Conservation (phyloP, 2,113 vertebrate genomes). For the Ginglymostoma cirratum region DNA sequence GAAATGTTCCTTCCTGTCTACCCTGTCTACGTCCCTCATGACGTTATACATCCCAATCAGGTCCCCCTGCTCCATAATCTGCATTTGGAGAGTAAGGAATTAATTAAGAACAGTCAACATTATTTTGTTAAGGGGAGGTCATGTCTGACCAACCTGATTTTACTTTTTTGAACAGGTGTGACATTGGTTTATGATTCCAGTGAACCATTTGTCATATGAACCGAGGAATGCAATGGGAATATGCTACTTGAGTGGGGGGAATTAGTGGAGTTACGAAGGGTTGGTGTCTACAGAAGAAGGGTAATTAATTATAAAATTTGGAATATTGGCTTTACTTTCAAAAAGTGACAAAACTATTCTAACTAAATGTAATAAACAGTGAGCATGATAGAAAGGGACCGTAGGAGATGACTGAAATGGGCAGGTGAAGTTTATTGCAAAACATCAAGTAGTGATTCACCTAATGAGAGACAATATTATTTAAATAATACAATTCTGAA, state of each 20-base stretch:
- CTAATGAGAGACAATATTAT: neutral
- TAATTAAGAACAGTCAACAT: no score
- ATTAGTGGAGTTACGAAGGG: neutral
- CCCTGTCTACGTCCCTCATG: no score
- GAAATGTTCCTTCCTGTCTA: no score
- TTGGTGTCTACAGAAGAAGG: neutral
- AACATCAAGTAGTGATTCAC: neutral
- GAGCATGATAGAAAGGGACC: neutral
- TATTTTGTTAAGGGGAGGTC: no score
- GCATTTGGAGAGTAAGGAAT: no score
- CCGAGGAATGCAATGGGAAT: neutral
- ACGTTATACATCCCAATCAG: no score
- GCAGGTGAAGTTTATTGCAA: neutral
- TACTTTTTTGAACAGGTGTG: no score
- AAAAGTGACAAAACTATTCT: neutral
- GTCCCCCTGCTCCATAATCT: no score
- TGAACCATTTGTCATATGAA: neutral
- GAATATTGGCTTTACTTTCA: neutral
- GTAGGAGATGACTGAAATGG: neutral
- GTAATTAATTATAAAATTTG: neutral
- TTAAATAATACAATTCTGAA: neutral
- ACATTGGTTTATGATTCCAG: no score
- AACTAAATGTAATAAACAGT: neutral
- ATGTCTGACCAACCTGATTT: no score
- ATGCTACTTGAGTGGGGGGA: neutral